Conservation (phyloP, 2,797 vertebrate species). For the Sphenopsis melanotis region DNA sequence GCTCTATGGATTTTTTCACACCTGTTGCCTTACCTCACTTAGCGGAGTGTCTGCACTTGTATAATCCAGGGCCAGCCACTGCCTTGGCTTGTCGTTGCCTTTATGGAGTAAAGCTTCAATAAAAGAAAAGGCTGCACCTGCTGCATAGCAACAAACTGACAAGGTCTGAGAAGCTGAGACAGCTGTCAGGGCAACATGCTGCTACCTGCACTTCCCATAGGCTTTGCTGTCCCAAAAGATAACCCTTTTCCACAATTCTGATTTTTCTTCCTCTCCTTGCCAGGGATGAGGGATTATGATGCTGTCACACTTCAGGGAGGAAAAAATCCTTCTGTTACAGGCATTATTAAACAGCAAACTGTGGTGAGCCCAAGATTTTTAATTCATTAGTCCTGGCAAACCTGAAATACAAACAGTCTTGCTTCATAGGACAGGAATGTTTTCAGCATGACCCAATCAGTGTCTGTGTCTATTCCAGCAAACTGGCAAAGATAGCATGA, state of each 20-base stretch:
- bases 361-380: conserved; percentile 74
- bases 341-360: conserved; percentile 77
- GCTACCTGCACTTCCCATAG: conserved; percentile 80
- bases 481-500: conserved; percentile 94
- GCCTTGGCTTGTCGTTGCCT: conserved; percentile 77
- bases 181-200: conserved; percentile 75
- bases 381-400: conserved; percentile 82
- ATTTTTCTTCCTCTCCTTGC: conserved; percentile 64
- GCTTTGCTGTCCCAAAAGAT: conserved; percentile 66
- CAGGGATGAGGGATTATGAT: conserved; percentile 58
- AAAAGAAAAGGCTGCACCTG: conserved; percentile 78
- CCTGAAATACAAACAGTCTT: conserved; percentile 83
- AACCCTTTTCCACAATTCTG: conserved; percentile 67
- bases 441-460: conserved; percentile 82
- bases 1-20: conserved; percentile 66
- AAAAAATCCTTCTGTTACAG: conserved; percentile 75
- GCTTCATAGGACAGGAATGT: conserved; percentile 86
- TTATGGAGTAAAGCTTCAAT: conserved; percentile 73
- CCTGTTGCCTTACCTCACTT: conserved; percentile 84
- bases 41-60: conserved; percentile 76
- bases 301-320: conserved; percentile 71
- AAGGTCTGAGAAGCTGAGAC: conserved; percentile 75
- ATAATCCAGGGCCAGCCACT: conserved; percentile 78
- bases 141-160: conserved; percentile 77
- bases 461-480: conserved; percentile 87